Evolutionary conservation across 2,888 invertebrate species (phyloP).

Genomic region (Alloplasta piceator): DNA sequence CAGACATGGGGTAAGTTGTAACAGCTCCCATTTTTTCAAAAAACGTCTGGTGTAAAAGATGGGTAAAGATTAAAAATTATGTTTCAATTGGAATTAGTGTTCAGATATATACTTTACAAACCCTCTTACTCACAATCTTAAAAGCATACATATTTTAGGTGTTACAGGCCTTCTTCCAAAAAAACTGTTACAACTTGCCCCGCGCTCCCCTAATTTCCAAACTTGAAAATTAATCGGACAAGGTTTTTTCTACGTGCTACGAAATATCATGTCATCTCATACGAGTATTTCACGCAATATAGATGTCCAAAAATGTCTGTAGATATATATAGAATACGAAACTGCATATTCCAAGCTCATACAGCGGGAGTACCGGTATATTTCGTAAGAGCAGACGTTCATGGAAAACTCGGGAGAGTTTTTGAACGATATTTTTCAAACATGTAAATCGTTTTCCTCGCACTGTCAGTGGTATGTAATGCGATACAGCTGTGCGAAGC

Average conservation of each 20-base stretch:
- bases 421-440: slow-evolving; percentile 56
- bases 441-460: slow-evolving; percentile 55
- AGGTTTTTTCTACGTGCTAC: neutral
- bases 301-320: neutral
- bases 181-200: too few relatives aligned
- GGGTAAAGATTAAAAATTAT: too few relatives aligned
- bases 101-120: too few relatives aligned
- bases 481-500: slow-evolving; percentile 28
- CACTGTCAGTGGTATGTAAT: slow-evolving; percentile 16
- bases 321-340: neutral
- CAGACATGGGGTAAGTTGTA: too few relatives aligned
- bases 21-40: too few relatives aligned
- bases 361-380: slow-evolving; percentile 7
- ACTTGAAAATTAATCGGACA: slow-evolving; percentile 33
- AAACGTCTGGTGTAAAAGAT: too few relatives aligned
- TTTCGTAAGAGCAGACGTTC: slow-evolving; percentile 39
- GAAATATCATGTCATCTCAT: slow-evolving; percentile 29
- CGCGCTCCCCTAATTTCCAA: too few relatives aligned
- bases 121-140: too few relatives aligned
- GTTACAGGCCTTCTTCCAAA: too few relatives aligned
- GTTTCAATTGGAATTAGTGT: too few relatives aligned
- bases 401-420: slow-evolving; percentile 28
- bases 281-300: slow-evolving; percentile 27
- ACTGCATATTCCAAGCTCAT: neutral
- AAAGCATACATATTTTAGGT: too few relatives aligned